phyloP scores from a whole-genome alignment of 2,797 vertebrate genomes.

The Xenopus petersii region DNA sequence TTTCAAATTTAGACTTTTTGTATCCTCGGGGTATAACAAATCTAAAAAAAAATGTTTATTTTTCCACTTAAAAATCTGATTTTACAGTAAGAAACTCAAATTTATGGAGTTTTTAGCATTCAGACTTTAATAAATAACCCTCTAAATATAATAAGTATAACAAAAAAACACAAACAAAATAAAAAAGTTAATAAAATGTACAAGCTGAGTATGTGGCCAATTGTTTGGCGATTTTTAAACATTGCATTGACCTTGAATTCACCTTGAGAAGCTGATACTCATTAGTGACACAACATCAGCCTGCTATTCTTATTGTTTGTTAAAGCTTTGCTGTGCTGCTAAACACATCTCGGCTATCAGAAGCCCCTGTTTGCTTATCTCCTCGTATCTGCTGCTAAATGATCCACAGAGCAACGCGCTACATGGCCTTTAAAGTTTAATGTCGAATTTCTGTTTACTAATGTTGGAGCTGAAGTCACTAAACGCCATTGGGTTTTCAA shows the following conservation, averaged over 20 bases:
- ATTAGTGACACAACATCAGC: slow-evolving; percentile 39
- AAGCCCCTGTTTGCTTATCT: slow-evolving; percentile 41
- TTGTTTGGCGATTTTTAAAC: slow-evolving; percentile 9
- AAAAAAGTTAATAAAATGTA: neutral
- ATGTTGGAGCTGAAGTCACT: slow-evolving; percentile 38
- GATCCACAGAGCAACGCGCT: slow-evolving; percentile 32
- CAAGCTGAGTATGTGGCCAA: neutral
- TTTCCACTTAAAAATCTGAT: too few relatives aligned
- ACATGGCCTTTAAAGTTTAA: slow-evolving; percentile 46
- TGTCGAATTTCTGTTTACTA: slow-evolving; percentile 43
- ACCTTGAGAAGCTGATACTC: slow-evolving; percentile 33
- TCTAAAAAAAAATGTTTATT: too few relatives aligned
- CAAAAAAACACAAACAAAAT: neutral
- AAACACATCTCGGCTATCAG: slow-evolving; percentile 17
- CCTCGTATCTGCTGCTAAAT: slow-evolving; percentile 36
- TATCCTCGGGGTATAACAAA: too few relatives aligned
- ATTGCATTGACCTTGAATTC: slow-evolving; percentile 23
- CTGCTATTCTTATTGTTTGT: slow-evolving; percentile 23
- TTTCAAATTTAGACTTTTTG: too few relatives aligned
- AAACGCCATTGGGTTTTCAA: slow-evolving; percentile 40
- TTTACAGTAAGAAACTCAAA: too few relatives aligned
- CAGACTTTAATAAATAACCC: too few relatives aligned
- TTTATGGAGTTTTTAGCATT: too few relatives aligned
- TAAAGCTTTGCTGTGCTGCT: slow-evolving; percentile 19
- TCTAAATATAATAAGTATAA: too few relatives aligned